Percentiles rank a stretch among this genome's conserved stretches.
Conservation (phyloP, 2,113 vertebrate species). For the Thomomys bottae region DNA sequence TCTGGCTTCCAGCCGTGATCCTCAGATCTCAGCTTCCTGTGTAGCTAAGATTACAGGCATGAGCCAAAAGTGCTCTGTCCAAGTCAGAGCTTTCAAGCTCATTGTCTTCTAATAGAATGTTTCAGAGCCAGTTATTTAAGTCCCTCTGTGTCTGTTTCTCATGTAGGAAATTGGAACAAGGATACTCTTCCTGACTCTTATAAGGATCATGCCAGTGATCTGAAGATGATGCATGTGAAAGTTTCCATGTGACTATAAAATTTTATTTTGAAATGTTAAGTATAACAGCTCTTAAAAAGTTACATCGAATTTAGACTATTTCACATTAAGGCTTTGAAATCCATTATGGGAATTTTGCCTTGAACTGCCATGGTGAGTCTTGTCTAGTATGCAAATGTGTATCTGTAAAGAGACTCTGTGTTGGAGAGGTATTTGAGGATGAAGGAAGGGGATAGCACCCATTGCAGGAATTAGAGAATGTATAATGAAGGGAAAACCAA, state of each 20-base stretch:
- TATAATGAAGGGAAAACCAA: neutral
- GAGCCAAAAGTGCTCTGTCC: no score
- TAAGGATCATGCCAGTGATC: neutral
- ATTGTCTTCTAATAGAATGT: neutral
- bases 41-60: no score
- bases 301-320: slow-evolving; percentile 33
- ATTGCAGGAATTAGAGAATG: neutral
- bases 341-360: neutral
- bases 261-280: neutral
- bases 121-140: neutral
- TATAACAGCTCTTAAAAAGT: neutral
- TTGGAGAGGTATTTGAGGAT: neutral
- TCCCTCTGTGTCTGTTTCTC: neutral
- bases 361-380: neutral
- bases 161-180: neutral
- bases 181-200: neutral
- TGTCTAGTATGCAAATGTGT: neutral
- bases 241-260: neutral
- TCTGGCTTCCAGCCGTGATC: no score
- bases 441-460: neutral
- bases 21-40: no score
- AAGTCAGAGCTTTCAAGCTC: neutral
- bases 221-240: neutral
- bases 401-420: neutral
- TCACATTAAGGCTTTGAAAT: slow-evolving; percentile 22